Evolutionary conservation across 2,797 vertebrate genomes (phyloP).

Genomic region (Sebastiscus tertius): DNA sequence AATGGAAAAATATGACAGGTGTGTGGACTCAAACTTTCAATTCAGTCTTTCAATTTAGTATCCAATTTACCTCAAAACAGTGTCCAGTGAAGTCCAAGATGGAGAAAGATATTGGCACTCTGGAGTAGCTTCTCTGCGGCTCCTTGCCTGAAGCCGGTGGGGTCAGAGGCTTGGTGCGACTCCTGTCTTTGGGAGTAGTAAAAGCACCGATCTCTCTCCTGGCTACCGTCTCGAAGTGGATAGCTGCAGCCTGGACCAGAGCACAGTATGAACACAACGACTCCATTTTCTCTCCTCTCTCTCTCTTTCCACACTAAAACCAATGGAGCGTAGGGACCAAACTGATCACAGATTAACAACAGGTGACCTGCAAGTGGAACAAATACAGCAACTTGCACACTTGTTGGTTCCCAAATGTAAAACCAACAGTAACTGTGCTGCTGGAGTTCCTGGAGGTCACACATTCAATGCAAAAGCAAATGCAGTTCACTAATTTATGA

Average conservation of each 20-base stretch:
- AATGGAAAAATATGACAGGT: background rate
- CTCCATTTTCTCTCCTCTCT: background rate
- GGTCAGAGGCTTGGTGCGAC: constrained; percentile 65
- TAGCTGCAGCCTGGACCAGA: constrained; percentile 81
- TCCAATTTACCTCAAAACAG: constrained; percentile 81
- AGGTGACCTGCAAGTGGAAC: background rate
- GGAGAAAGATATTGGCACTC: constrained; percentile 85
- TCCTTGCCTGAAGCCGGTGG: constrained; percentile 69
- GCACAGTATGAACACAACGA: background rate
- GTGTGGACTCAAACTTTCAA: background rate
- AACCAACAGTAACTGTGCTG: background rate
- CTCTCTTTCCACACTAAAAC: background rate
- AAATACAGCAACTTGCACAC: background rate
- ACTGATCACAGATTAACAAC: background rate
- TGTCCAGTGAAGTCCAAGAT: constrained; percentile 87
- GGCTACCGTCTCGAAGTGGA: constrained; percentile 89
- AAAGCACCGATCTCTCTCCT: constrained; percentile 86
- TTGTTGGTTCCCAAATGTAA: background rate
- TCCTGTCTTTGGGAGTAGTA: constrained; percentile 70
- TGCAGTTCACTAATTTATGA: background rate
- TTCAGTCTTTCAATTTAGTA: background rate
- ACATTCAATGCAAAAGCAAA: background rate
- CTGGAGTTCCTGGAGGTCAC: background rate
- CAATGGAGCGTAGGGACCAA: background rate
- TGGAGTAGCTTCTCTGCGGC: constrained; percentile 73